Conservation (phyloP, 2,888 invertebrate species). For the Helleia helle region DNA sequence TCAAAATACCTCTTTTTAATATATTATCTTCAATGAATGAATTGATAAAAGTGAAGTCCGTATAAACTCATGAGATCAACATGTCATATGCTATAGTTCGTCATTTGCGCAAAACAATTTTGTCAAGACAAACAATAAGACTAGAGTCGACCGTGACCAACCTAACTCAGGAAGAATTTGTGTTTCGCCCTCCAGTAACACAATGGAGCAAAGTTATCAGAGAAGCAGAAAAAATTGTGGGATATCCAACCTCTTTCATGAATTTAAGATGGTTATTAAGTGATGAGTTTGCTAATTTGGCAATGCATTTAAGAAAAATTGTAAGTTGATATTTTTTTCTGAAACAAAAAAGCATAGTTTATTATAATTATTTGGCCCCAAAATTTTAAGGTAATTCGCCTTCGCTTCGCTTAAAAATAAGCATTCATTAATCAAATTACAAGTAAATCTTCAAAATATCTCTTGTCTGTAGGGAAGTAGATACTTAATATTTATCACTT, state of each 20-base stretch:
- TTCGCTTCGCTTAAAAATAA: too few relatives aligned
- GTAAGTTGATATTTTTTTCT: slow-evolving; percentile 37
- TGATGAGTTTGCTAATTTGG: slow-evolving; percentile 76
- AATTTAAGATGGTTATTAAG: slow-evolving; percentile 76
- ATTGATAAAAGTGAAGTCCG: neutral
- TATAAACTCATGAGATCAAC: slow-evolving; percentile 15
- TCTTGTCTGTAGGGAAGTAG: too few relatives aligned
- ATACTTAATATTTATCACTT: too few relatives aligned
- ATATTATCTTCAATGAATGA: slow-evolving; percentile 13
- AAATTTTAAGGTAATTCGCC: neutral
- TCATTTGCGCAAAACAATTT: slow-evolving; percentile 48
- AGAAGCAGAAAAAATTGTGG: slow-evolving; percentile 68
- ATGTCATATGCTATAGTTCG: slow-evolving; percentile 59
- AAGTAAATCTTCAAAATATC: too few relatives aligned
- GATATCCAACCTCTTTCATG: slow-evolving; percentile 75
- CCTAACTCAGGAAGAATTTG: slow-evolving; percentile 56
- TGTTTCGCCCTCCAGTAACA: slow-evolving; percentile 55
- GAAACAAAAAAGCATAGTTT: neutral
- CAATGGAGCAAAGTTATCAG: slow-evolving; percentile 62
- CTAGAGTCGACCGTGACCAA: slow-evolving; percentile 55
- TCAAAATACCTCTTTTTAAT: slow-evolving; percentile 12
- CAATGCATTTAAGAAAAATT: slow-evolving; percentile 67
- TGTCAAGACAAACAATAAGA: slow-evolving; percentile 47
- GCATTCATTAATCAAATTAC: too few relatives aligned
- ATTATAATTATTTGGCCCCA: neutral